phyloP scores from a whole-genome alignment of 2,797 vertebrate species.

The Aulostomus chinensis region DNA sequence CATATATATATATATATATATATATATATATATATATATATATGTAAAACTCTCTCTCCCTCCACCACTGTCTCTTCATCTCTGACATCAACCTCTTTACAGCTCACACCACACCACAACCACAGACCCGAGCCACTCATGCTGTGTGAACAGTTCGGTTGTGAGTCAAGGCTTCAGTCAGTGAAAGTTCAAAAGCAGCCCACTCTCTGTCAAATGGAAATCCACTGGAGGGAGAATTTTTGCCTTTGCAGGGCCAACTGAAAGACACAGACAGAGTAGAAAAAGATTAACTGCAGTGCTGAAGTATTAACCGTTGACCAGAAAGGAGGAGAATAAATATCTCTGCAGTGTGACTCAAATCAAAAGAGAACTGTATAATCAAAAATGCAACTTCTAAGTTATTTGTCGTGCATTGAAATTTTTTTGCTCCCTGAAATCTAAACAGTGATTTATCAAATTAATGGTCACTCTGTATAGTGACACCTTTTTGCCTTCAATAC shows the following conservation, averaged over 20 bases:
- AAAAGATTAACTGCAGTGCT: background rate
- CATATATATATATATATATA: no score
- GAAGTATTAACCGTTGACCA: constrained; percentile 1
- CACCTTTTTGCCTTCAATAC: no score
- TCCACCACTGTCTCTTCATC: background rate
- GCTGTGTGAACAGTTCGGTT: constrained; percentile 23
- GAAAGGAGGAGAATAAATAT: constrained; percentile 14
- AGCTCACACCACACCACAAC: no score
- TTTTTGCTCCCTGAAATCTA: no score
- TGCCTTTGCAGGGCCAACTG: constrained; percentile 17
- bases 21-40: no score
- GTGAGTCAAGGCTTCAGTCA: constrained; percentile 36
- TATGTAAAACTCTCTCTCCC: no score
- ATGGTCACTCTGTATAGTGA: no score
- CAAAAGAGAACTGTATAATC: no score
- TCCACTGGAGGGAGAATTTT: constrained; percentile 46
- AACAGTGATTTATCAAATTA: no score
- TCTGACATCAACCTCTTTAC: constrained; percentile 19
- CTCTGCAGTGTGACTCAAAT: no score
- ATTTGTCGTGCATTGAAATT: no score
- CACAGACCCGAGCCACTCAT: constrained; percentile 17
- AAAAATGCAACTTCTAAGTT: no score
- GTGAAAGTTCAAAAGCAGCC: constrained; percentile 54
- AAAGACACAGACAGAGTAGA: constrained; percentile 21
- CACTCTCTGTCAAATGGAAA: constrained; percentile 54